phyloP scores from a whole-genome alignment of 2,113 vertebrate genomes.

The Ptilorrhoa leucosticta region DNA sequence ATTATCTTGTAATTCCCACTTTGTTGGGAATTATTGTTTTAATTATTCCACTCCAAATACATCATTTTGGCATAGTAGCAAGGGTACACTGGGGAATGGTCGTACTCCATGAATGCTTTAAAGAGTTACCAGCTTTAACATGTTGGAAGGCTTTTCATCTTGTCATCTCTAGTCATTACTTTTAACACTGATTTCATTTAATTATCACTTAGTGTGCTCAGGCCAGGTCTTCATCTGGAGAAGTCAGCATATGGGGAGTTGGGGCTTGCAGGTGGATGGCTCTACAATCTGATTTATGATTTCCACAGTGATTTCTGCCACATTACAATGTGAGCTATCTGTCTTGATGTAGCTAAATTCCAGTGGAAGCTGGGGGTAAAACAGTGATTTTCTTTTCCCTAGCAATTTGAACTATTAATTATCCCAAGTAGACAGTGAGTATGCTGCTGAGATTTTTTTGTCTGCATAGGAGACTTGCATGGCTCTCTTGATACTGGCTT shows the following conservation, averaged over 20 bases:
- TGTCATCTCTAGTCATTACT: constrained; percentile 29
- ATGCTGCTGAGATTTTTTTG: not conserved
- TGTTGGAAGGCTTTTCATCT: constrained; percentile 6
- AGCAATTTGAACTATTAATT: not conserved
- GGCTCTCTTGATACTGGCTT: not conserved
- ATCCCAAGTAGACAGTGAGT: not conserved
- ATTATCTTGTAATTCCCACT: constrained; percentile 74
- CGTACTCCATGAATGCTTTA: not conserved
- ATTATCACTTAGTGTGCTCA: constrained; percentile 18
- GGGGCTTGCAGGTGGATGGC: not conserved
- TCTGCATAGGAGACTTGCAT: not conserved
- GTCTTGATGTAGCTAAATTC: not conserved
- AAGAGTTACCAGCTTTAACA: constrained; percentile 19
- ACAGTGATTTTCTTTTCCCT: not conserved
- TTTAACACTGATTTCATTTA: constrained; percentile 31
- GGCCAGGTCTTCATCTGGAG: constrained; percentile 3
- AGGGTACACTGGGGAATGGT: constrained; percentile 24
- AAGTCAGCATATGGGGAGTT: not conserved
- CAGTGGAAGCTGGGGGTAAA: not conserved
- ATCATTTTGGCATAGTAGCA: constrained; percentile 52
- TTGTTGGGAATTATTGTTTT: constrained; percentile 75
- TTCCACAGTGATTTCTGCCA: not conserved
- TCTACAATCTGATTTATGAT: not conserved
- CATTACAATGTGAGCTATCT: not conserved
- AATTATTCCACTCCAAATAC: constrained; percentile 71